A percentile compares a stretch with the other conserved stretches of the same genome.
phyloP scores from a whole-genome alignment of 1,140 invertebrate species.

The Megalopta genalis region DNA sequence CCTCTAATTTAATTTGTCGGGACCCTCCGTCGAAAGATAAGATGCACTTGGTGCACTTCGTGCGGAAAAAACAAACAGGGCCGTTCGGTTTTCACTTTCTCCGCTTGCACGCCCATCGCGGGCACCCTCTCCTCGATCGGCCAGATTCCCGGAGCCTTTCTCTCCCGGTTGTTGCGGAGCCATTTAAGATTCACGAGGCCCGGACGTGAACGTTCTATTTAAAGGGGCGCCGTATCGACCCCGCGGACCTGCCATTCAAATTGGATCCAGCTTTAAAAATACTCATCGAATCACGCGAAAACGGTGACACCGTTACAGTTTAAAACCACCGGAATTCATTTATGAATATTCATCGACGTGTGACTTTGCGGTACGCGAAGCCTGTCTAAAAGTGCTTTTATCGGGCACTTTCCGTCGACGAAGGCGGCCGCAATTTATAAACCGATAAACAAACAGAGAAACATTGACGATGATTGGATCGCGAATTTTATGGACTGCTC shows the following conservation, averaged over 20 bases:
- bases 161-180: background rate
- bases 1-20: constrained; percentile 60
- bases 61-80: constrained; percentile 58
- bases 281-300: background rate
- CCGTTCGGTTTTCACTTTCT: constrained; percentile 31
- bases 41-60: constrained; percentile 61
- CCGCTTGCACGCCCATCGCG: background rate
- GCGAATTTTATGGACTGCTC: too few relatives aligned
- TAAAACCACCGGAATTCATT: background rate
- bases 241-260: constrained; percentile 7
- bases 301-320: background rate
- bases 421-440: too few relatives aligned
- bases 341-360: background rate
- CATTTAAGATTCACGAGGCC: background rate
- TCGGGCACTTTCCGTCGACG: too few relatives aligned
- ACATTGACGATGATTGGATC: too few relatives aligned
- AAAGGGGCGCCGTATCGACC: background rate
- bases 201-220: background rate
- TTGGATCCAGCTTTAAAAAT: background rate
- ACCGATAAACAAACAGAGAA: too few relatives aligned
- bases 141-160: background rate
- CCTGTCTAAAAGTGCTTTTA: too few relatives aligned
- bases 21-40: constrained; percentile 54
- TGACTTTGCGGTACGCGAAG: too few relatives aligned
- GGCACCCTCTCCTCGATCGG: background rate